Base-by-base conservation (phyloP, 23 tunicate species). In the Trididemnum nubilum region DNA sequence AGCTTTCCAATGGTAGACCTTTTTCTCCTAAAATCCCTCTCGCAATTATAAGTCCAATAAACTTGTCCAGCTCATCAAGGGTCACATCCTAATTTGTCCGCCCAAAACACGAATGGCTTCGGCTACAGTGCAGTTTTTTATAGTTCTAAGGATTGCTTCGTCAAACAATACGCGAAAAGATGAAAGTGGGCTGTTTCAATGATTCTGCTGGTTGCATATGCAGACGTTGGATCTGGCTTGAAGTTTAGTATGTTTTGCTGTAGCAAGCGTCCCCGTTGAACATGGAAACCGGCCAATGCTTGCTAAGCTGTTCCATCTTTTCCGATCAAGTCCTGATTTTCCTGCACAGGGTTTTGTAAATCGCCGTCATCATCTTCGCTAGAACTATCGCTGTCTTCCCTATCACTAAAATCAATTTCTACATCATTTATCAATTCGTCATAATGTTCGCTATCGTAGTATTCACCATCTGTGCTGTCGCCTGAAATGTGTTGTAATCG, bases 61-160 rank as follows among this genome's bases (percentile, higher is more conserved):
- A 73, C 24, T 73, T 36, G 24, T 73, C 79, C 79, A 73, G 59
- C 61, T 73, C 79, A 73, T 73, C 59, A 15, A 70, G 37, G n/a
- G 75, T 70, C 38, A 70, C 75, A 70, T 70, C 75, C 75, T 37
- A 70, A 25, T 28, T 70, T 12, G 32, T 28, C 9, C 32, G 7
- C 9, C n/a, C 39, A 35, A 33, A 26, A 4, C 26, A 37, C 37
- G 5, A 7, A 27, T 7, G 75, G 36, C 38, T 33, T 70, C 75
- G 4, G 36, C 39, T 26, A 70, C 75, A 26, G 75, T 29, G 75
- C 44, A 70, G 12, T 70, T 70, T 70, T 35, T 70, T 70, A 70
- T 70, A 23, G 28, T 70, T 70, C 75, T 70, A 9, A 70, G 37
- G 9, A 70, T 70, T 70, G 75, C 37, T 35, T 70, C 75, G n/a